phyloP scores from a whole-genome alignment of 2,113 vertebrate species.

The Solenodon paradoxus region DNA sequence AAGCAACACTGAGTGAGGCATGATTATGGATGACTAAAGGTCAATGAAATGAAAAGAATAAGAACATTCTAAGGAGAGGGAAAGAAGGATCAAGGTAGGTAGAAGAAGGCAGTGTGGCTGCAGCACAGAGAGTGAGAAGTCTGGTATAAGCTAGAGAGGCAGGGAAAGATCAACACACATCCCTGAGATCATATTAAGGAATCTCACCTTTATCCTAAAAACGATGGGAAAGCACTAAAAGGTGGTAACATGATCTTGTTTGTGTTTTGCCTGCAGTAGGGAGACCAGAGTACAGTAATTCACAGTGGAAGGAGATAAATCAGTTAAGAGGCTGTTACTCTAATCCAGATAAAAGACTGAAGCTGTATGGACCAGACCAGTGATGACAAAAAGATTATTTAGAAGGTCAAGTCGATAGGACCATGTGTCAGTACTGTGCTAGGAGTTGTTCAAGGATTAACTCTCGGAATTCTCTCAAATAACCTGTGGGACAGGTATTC shows the following conservation, averaged over 20 bases:
- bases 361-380: neutral
- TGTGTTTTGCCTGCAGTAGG: neutral
- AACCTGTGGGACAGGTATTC: neutral
- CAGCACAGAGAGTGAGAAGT: neutral
- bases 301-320: neutral
- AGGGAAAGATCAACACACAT: no score
- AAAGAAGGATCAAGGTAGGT: neutral
- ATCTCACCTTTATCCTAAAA: neutral
- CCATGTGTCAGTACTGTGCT: neutral
- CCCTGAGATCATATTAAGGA: neutral
- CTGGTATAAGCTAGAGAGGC: neutral
- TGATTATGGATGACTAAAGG: neutral
- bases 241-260: neutral
- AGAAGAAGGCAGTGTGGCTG: neutral
- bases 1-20: neutral
- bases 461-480: neutral
- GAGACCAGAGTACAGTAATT: neutral
- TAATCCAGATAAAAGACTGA: neutral
- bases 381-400: neutral
- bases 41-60: neutral
- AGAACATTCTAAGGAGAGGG: neutral
- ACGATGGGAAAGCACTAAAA: neutral
- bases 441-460: rapidly evolving
- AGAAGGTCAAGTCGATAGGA: neutral
- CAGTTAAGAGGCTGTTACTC: neutral